Evolutionary conservation across 2,113 vertebrate genomes (phyloP).

Genomic region (Fregata magnificens): DNA sequence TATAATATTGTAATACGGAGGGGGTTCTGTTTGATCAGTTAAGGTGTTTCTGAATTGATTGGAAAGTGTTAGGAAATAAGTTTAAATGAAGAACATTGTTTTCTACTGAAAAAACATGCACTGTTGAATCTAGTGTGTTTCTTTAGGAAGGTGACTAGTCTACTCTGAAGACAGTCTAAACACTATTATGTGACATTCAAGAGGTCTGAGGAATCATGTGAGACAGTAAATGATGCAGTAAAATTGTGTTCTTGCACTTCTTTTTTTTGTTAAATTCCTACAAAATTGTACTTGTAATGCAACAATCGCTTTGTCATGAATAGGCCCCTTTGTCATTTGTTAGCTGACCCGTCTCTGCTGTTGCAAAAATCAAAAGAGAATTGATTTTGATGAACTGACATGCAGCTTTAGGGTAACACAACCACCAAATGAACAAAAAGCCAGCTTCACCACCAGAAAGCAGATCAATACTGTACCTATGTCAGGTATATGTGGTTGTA

Average conservation of each 20-base stretch:
- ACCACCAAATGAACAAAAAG: constrained; percentile 10
- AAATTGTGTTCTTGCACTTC: neutral
- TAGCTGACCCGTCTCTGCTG: constrained; percentile 55
- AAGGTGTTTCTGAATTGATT: neutral
- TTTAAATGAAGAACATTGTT: neutral
- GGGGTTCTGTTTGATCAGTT: neutral
- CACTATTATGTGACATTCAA: neutral
- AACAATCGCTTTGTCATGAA: constrained; percentile 28
- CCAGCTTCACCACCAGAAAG: neutral
- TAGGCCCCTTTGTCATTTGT: constrained; percentile 34
- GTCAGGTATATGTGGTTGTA: constrained; percentile 28
- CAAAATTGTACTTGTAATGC: constrained; percentile 48
- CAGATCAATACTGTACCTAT: neutral
- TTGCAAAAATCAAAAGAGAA: constrained; percentile 67
- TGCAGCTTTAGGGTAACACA: constrained; percentile 32
- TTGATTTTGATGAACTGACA: constrained; percentile 57
- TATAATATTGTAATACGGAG: neutral
- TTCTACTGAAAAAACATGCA: neutral
- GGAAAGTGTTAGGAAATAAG: neutral
- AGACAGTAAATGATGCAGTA: constrained; percentile 33
- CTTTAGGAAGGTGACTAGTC: neutral
- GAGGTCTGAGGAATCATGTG: neutral
- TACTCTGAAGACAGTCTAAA: neutral
- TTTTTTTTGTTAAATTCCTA: constrained; percentile 49
- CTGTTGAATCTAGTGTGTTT: neutral